Base-by-base conservation (phyloP, 2,797 vertebrate species). In the Pterois miles region DNA sequence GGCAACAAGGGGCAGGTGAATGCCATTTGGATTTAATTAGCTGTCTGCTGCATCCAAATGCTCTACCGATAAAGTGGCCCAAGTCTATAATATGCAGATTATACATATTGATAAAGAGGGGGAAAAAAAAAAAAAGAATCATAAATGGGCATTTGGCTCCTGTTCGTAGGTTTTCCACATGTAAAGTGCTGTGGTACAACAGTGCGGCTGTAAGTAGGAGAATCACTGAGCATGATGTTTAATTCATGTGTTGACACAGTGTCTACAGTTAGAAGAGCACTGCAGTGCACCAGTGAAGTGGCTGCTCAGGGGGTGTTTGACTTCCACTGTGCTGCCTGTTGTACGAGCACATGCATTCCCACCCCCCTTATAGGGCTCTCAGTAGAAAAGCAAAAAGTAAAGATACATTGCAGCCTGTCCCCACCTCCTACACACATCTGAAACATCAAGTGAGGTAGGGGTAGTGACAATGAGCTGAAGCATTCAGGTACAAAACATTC, bases 171-270 rank as follows among this genome's bases (percentile, higher is more conserved):
- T 60, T 40, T 68, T 67, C 8, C 20, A 43, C n/a, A 10, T 36
- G 64, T 9, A 14, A 57, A 57, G 4, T 33, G 27, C n/a, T 56
- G 36, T 25, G 33, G 10, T 52, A 27, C 40, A 50, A 23, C 31
- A 25, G 74, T 56, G 54, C 57, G 50, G 29, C 62, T 62, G 31
- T 2, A 40, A 63, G 63, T 3, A 27, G 14, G 43, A 34, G 71
- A 63, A 36, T 9, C 43, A 31, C 18, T 1, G 34, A 58, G 52
- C 11, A 5, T 16, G 8, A 76, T 79, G 67, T 67, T 72, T 83
- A 72, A 78, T 82, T 74, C 65, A 81, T 78, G 48, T 58, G 65
- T 78, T 78, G 70, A 81, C 65, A 72, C 31, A 62, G 43, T 62
- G 48, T 71, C 57, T 57, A 59, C 54, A 73, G 77, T 60, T 22